phyloP scores from a whole-genome alignment of 1,140 invertebrate species.

The Drosophila orena region DNA sequence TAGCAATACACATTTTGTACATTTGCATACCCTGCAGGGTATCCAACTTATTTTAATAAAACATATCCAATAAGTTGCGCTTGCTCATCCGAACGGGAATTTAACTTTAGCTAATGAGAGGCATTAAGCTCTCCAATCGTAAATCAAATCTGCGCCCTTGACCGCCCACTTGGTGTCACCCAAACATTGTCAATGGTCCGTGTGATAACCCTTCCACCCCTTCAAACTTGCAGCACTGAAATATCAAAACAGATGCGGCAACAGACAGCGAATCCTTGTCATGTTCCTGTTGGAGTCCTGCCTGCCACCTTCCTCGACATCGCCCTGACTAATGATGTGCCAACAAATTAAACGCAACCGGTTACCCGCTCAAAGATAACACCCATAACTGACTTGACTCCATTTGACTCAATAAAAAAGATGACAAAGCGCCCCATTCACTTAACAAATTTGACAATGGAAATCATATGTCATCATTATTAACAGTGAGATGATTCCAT shows the following conservation, averaged over 20 bases:
- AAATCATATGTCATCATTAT: slow-evolving; percentile 85
- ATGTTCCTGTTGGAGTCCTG: slow-evolving; percentile 3
- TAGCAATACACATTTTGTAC: background rate
- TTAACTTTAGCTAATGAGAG: slow-evolving; percentile 32
- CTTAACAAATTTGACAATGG: slow-evolving; percentile 84
- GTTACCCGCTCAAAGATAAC: slow-evolving; percentile 34
- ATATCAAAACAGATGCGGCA: slow-evolving; percentile 77
- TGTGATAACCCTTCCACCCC: slow-evolving; percentile 39
- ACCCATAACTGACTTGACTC: slow-evolving; percentile 33
- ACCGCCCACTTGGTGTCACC: slow-evolving; percentile 32
- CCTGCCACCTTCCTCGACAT: slow-evolving; percentile 46
- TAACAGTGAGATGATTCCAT: slow-evolving; percentile 84
- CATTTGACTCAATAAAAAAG: slow-evolving; percentile 55
- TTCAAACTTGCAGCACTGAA: slow-evolving; percentile 20
- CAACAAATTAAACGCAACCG: slow-evolving; percentile 83
- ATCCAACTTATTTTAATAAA: slow-evolving; percentile 10
- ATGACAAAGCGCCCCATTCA: slow-evolving; percentile 81
- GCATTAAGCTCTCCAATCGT: slow-evolving; percentile 33
- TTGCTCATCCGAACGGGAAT: background rate
- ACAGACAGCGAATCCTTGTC: slow-evolving; percentile 2
- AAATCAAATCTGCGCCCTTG: slow-evolving; percentile 43
- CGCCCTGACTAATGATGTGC: slow-evolving; percentile 81
- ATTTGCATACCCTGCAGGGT: too few relatives aligned
- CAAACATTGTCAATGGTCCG: slow-evolving; percentile 36
- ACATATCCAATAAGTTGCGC: background rate